Conservation (phyloP, 2,888 invertebrate genomes). For the Diplolepis rosae region DNA sequence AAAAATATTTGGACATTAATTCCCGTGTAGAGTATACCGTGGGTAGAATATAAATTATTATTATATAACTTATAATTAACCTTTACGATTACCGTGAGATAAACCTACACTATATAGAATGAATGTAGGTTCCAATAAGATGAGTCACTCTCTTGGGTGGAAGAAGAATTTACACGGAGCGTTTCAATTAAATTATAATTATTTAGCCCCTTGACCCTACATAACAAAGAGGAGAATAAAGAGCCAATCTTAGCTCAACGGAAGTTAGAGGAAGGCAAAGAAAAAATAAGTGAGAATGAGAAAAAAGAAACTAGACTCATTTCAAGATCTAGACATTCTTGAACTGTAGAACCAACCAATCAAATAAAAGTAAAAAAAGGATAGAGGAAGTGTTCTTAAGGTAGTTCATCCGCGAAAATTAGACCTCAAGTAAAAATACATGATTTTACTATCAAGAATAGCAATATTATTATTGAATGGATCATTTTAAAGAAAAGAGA, state of each 20-base stretch:
- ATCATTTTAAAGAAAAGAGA: no score
- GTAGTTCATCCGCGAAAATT: no score
- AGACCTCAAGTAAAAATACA: no score
- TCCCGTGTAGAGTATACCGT: background rate
- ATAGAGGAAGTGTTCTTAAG: background rate
- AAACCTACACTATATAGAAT: background rate
- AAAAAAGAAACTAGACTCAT: background rate
- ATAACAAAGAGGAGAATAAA: slow-evolving; percentile 2
- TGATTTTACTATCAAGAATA: no score
- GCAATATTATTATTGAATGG: no score
- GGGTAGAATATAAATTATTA: background rate
- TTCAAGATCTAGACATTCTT: no score
- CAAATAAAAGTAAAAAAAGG: background rate
- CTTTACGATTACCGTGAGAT: slow-evolving; percentile 14
- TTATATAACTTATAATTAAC: background rate
- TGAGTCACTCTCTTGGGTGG: slow-evolving; percentile 9
- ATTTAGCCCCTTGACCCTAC: slow-evolving; percentile 13
- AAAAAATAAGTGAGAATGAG: background rate
- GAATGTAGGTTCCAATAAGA: slow-evolving; percentile 17
- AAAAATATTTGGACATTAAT: no score
- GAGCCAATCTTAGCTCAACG: background rate
- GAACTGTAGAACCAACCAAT: background rate
- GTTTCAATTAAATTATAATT: slow-evolving; percentile 28
- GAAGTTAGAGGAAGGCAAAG: background rate
- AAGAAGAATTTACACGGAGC: background rate